These are phyloP conservation scores for Leuctra nigra DNA, from an alignment of 2,888 invertebrate species.

Conservation along the genomic window DNA sequence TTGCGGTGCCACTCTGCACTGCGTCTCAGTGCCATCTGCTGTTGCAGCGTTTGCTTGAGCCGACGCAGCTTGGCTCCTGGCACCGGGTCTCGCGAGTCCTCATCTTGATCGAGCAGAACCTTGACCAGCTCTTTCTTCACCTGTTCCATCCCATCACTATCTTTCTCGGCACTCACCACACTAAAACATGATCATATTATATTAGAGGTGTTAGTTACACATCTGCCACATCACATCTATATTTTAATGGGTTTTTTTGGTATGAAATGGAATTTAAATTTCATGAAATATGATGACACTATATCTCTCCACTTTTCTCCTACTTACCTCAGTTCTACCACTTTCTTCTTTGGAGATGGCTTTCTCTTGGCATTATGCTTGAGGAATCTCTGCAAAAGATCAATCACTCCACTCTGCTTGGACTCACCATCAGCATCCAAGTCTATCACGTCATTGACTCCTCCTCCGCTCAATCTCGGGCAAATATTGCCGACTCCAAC, in stretches of 20 bases:
- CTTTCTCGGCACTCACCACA: constrained; percentile 40
- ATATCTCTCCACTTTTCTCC: too few species aligned
- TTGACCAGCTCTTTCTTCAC: constrained; percentile 40
- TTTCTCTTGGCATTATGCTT: constrained; percentile 52
- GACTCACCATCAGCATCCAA: constrained; percentile 43
- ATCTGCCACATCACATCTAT: neutral
- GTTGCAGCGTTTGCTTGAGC: constrained; percentile 62
- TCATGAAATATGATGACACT: too few species aligned
- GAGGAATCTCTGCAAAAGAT: constrained; percentile 63
- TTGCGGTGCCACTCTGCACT: constrained; percentile 55
- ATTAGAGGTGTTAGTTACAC: neutral
- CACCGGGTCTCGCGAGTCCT: constrained; percentile 32
- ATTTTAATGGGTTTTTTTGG: too few species aligned
- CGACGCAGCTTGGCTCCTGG: constrained; percentile 66
- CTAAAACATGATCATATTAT: constrained; percentile 31
- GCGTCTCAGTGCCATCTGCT: constrained; percentile 62
- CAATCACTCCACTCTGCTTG: constrained; percentile 52
- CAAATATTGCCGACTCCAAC: constrained; percentile 10
- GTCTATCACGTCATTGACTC: constrained; percentile 51
- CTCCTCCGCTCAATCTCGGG: constrained; percentile 47
- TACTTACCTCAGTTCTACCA: constrained; percentile 27
- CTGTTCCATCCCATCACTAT: constrained; percentile 32
- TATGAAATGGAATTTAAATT: too few species aligned
- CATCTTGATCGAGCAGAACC: constrained; percentile 32
- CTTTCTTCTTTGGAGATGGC: constrained; percentile 13